Base-by-base conservation (phyloP, 2,888 invertebrate genomes). In the Limnephilus auricula region DNA sequence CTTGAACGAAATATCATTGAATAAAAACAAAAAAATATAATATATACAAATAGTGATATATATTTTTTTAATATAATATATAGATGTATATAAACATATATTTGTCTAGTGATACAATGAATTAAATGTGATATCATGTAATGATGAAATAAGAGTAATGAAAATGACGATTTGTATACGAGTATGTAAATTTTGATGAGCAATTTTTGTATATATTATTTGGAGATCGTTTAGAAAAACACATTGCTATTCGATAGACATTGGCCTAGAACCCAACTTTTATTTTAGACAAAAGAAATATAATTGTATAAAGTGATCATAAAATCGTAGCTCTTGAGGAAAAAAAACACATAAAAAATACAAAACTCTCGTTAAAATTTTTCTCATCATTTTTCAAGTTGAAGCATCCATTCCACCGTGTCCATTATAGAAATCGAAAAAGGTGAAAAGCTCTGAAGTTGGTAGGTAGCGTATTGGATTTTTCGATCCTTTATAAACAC, bases 371-470 rank as follows among this genome's bases (percentile, higher is more conserved):
- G 18, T 37, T 37, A 84, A 40, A 82, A 32, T 31, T 82, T 40
- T 37, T 84, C 84, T 34, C 40, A 84, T 37, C 25, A 40, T 40
- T 84, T 84, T 84, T 84, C 84, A 84, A 84, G 32, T 84, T 37
- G 37, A 34, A 40, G n/a, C 84, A 40, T 84, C 40, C 84, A 84
- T 84, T 37, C 37, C 84, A 30, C 40, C n/a, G 30, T 84, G 37
- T 84, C 84, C 40, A 45, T 40, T 84, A 37, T 40, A 84, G 84
- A 84, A 18, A 84, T 84, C n/a, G 37, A 37, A 84, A 84, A 84
- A 84, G 32, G 40, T 37, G 37, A 40, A 84, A 82, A 37, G 84
- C 84, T 34, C 37, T 84, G 84, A 84, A 40, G 40, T 84, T 84
- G 15, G 32, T 82, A 31, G 32, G 32, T 82, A 13, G 32, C 40